phyloP scores from a whole-genome alignment of 2,888 invertebrate species.

The Orthosia incerta region DNA sequence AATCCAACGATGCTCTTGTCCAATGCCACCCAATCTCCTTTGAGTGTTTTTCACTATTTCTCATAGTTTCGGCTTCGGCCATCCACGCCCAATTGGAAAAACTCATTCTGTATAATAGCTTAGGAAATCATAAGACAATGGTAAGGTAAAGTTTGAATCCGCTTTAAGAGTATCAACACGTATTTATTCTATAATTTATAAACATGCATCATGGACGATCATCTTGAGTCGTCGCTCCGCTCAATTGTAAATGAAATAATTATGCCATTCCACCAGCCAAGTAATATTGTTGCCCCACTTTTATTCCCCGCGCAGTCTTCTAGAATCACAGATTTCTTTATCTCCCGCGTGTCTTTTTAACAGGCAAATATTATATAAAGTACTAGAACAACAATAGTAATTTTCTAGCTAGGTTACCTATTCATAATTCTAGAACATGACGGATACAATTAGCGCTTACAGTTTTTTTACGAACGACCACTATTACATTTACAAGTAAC shows the following conservation, averaged over 20 bases:
- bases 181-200: constrained; percentile 21
- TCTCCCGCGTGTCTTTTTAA: constrained; percentile 54
- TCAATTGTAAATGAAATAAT: constrained; percentile 12
- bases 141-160: not conserved
- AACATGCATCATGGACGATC: constrained; percentile 1
- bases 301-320: constrained; percentile 48
- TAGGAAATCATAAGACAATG: not conserved
- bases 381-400: constrained; percentile 37
- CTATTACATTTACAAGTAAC: constrained; percentile 21
- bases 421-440: constrained; percentile 20
- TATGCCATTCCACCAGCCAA: constrained; percentile 23
- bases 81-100: no score
- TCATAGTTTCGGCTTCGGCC: no score
- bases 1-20: no score
- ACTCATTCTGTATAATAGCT: not conserved
- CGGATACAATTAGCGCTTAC: constrained; percentile 27
- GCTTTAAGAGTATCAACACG: constrained; percentile 2
- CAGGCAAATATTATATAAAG: constrained; percentile 32
- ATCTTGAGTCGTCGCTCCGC: not conserved
- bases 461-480: constrained; percentile 18
- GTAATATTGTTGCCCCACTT: constrained; percentile 23
- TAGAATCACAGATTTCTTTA: constrained; percentile 57
- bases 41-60: no score
- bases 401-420: constrained; percentile 34
- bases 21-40: no score